A percentile compares a stretch with the other conserved stretches of the same genome.
Evolutionary conservation across 2,888 invertebrate genomes (phyloP).

Genomic region (Mayetiola destructor): DNA sequence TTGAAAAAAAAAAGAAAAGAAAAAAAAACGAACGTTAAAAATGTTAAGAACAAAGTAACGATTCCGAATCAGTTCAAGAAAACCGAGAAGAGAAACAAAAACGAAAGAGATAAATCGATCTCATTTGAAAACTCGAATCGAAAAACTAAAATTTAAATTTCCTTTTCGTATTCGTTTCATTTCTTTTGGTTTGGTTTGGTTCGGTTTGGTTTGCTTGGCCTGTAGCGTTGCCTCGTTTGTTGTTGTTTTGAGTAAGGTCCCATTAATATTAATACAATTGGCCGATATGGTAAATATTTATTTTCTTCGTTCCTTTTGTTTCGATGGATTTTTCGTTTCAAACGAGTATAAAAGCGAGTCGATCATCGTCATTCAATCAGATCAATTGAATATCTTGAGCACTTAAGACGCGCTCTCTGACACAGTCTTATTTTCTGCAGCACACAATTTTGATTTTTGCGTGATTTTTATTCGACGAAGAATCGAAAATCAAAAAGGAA

Average conservation of each 20-base stretch:
- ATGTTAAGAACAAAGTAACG: no score
- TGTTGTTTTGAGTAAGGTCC: neutral
- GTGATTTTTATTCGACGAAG: neutral
- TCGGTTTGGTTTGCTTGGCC: neutral
- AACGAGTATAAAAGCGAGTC: constrained; percentile 7
- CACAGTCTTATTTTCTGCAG: no score
- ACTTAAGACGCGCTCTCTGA: constrained; percentile 8
- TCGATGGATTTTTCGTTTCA: neutral
- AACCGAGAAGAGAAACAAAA: no score
- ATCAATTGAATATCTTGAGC: constrained; percentile 11
- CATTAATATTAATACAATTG: constrained; percentile 7
- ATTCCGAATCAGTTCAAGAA: no score
- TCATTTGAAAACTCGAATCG: constrained; percentile 8
- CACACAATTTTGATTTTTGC: no score
- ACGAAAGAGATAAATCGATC: neutral
- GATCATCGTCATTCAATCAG: neutral
- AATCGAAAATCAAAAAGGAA: no score
- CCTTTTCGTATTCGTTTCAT: constrained; percentile 4
- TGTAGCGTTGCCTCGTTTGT: neutral
- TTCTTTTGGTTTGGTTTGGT: neutral
- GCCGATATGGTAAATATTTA: constrained; percentile 3
- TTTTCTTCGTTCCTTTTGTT: no score
- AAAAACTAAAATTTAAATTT: constrained; percentile 7
- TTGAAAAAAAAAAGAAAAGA: no score
- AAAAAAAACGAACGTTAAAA: no score